Base-by-base conservation (phyloP, 2,888 invertebrate genomes). In the Piscicola geometra region DNA sequence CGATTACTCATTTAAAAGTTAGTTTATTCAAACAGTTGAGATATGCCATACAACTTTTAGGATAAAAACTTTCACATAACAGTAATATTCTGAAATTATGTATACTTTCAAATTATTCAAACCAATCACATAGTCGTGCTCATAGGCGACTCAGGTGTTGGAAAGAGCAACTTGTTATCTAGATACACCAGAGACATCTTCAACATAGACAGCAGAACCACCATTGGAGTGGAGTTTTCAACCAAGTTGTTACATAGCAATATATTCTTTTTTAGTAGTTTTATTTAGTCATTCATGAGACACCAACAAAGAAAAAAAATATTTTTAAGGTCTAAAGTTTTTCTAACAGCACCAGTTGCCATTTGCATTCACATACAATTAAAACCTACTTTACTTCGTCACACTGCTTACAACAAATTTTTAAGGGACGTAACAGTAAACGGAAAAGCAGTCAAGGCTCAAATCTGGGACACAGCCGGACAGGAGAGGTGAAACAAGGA, bases 141-240 rank as follows among this genome's bases (percentile, higher is more conserved):
- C 87, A 99, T 99, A 88, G 99, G 99, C n/a, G 76, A 76, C 35
- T 76, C 76, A 1, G 76, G 76, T 50, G 76, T 76, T 25, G 76
- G 76, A n/a, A 76, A 76, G 35, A 76, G 76, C 81, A 99, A 99
- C 89, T 90, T 99, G 82, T 89, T 99, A 80, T 98, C 98, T 80
- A 90, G 99, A 87, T 99, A 99, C 88, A 99, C 99, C 88, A 91
- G 99, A 87, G 99, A 99, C 90, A 99, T 99, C 90, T 99, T 99
- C 88, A 99, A 99, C 89, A 90, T 99, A 89, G 99, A 99, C 98
- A 76, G 76, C 72, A 76, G 72, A 35, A 76, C 71, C 21, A 76
- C 76, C 3, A 76, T 76, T n/a, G 76, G 99, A 79, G 99, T 99
- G 83, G 99, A 99, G 89, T 99, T 99, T 88, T 99, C 99, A 79